These are phyloP conservation scores for Antheraea assamensis DNA, from an alignment of 2,888 invertebrate species.

Conservation along the genomic window DNA sequence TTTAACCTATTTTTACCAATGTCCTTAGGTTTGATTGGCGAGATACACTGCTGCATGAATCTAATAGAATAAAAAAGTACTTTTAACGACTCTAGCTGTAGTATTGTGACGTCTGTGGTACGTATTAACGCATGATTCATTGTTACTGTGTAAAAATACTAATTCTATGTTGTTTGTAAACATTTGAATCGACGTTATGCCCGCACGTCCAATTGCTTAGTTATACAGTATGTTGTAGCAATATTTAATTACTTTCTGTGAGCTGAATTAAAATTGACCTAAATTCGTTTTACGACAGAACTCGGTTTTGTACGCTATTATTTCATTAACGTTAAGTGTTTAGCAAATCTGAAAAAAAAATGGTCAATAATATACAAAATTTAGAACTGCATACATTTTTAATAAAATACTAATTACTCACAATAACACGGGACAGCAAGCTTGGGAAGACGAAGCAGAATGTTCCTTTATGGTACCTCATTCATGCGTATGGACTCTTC, in stretches of 20 bases:
- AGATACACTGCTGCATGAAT: too few species aligned
- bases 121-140: background rate
- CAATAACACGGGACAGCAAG: background rate
- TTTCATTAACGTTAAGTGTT: background rate
- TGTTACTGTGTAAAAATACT: background rate
- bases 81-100: background rate
- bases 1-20: too few species aligned
- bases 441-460: background rate
- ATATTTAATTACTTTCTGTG: conserved; percentile 1
- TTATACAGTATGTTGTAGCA: background rate
- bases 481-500: too few species aligned
- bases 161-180: background rate
- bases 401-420: background rate
- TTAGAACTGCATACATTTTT: background rate
- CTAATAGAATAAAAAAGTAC: too few species aligned
- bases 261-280: background rate
- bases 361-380: too few species aligned
- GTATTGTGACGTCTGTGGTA: background rate
- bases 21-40: too few species aligned
- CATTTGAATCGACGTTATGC: background rate
- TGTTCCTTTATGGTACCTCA: too few species aligned
- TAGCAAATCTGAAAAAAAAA: too few species aligned
- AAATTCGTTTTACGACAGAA: background rate
- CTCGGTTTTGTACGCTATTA: conserved; percentile 7
- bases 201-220: background rate